Percentiles rank a stretch among this genome's conserved stretches.
Evolutionary conservation across 2,113 vertebrate species (phyloP).

Genomic region (Phocoena sinus): DNA sequence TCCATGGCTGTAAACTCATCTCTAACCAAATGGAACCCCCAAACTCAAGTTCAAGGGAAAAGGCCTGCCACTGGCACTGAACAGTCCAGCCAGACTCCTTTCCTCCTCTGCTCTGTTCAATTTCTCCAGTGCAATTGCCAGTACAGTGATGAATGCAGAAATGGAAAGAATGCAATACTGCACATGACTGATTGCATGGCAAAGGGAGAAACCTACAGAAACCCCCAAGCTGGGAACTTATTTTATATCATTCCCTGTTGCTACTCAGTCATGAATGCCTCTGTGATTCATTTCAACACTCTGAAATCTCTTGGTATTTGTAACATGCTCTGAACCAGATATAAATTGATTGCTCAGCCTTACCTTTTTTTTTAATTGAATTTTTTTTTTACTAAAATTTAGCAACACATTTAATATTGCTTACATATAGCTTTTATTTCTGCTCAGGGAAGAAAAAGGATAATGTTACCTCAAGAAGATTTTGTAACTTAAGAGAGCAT

Average conservation of each 20-base stretch:
- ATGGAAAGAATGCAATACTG: constrained; percentile 23
- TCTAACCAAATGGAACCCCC: neutral
- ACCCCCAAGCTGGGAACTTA: constrained; percentile 39
- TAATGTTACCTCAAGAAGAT: neutral
- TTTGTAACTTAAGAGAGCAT: neutral
- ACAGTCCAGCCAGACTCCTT: neutral
- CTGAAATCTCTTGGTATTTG: constrained; percentile 56
- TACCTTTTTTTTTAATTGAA: neutral
- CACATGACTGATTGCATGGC: constrained; percentile 45
- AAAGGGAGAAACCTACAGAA: constrained; percentile 45
- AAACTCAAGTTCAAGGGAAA: neutral
- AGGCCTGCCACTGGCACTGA: neutral
- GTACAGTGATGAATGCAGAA: constrained; percentile 14
- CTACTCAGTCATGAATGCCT: constrained; percentile 26
- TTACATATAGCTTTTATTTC: constrained; percentile 14
- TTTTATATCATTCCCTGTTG: constrained; percentile 43
- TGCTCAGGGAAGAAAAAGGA: neutral
- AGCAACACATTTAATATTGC: constrained; percentile 28
- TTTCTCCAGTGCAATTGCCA: neutral
- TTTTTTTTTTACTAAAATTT: constrained; percentile 49
- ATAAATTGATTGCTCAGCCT: constrained; percentile 41
- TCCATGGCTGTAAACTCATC: neutral
- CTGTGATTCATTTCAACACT: constrained; percentile 61
- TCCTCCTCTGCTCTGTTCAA: neutral
- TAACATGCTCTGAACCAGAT: constrained; percentile 52